Conservation (phyloP, 2,113 vertebrate genomes). For the Myxocyprinus asiaticus region DNA sequence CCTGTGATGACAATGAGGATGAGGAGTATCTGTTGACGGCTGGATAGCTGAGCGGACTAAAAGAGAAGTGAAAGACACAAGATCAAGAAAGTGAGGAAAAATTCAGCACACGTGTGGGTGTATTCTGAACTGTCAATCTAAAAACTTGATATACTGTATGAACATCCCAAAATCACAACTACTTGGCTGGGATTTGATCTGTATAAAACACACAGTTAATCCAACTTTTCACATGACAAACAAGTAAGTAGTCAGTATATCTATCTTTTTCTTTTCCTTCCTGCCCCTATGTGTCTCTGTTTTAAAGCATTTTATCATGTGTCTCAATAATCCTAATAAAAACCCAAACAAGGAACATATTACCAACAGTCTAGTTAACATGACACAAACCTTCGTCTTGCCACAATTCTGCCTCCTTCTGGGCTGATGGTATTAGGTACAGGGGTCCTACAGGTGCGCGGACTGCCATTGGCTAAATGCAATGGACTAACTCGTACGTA, state of each 20-base stretch:
- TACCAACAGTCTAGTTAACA: background rate
- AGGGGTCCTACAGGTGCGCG: conserved; percentile 89
- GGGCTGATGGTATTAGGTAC: conserved; percentile 90
- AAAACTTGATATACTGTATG: background rate
- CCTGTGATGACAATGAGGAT: conserved; percentile 97
- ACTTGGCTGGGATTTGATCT: background rate
- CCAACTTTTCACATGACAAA: background rate
- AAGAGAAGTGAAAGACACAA: conserved; percentile 8
- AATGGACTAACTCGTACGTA: conserved; percentile 91
- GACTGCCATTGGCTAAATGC: conserved; percentile 95
- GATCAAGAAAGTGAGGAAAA: background rate
- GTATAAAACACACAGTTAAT: background rate
- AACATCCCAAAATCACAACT: background rate
- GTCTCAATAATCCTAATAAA: background rate
- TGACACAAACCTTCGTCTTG: conserved; percentile 84
- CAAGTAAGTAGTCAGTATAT: no score
- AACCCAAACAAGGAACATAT: background rate
- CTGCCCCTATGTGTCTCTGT: no score
- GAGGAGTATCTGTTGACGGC: conserved; percentile 97
- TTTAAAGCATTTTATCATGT: no score
- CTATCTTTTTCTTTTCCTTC: no score
- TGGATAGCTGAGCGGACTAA: conserved; percentile 89
- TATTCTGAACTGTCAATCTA: conserved; percentile 1
- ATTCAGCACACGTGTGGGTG: conserved; percentile 11
- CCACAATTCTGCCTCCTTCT: conserved; percentile 84